phyloP scores from a whole-genome alignment of 2,797 vertebrate species.

The Diplodus puntazzo region DNA sequence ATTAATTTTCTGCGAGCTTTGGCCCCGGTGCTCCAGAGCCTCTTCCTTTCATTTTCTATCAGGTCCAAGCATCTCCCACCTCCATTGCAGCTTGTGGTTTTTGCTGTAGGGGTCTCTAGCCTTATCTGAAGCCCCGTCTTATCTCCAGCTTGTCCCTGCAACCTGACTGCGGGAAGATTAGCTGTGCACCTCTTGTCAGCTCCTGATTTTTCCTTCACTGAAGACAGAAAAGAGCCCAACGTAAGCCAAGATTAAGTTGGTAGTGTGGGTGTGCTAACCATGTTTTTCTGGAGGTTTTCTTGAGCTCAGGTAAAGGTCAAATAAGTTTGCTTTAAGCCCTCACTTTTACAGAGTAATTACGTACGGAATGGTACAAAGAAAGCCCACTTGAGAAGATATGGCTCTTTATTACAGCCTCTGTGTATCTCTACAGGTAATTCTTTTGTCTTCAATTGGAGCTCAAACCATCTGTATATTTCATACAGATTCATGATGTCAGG shows the following conservation, averaged over 20 bases:
- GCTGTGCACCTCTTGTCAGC: slow-evolving; percentile 69
- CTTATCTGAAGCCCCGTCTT: slow-evolving; percentile 78
- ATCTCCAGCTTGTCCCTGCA: slow-evolving; percentile 80
- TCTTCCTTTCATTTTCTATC: slow-evolving; percentile 75
- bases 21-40: slow-evolving; percentile 53
- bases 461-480: slow-evolving; percentile 37
- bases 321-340: slow-evolving; percentile 45
- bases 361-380: slow-evolving; percentile 10
- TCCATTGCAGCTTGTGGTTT: slow-evolving; percentile 54
- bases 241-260: slow-evolving; percentile 60
- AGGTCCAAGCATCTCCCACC: slow-evolving; percentile 60
- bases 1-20: slow-evolving; percentile 75
- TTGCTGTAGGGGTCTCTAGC: slow-evolving; percentile 71
- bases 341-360: slow-evolving; percentile 52
- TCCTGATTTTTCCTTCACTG: slow-evolving; percentile 62
- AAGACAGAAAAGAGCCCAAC: slow-evolving; percentile 60
- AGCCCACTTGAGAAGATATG: slow-evolving; percentile 25
- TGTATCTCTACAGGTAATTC: slow-evolving; percentile 16
- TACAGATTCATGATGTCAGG: slow-evolving; percentile 24
- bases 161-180: slow-evolving; percentile 79
- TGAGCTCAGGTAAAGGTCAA: slow-evolving; percentile 47
- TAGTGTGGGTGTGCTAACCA: slow-evolving; percentile 38
- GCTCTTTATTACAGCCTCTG: not conserved
- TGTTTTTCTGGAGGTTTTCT: slow-evolving; percentile 56
- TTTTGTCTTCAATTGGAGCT: slow-evolving; percentile 14